Base-by-base conservation (phyloP, 2,888 invertebrate genomes). In the Heliconius erato region DNA sequence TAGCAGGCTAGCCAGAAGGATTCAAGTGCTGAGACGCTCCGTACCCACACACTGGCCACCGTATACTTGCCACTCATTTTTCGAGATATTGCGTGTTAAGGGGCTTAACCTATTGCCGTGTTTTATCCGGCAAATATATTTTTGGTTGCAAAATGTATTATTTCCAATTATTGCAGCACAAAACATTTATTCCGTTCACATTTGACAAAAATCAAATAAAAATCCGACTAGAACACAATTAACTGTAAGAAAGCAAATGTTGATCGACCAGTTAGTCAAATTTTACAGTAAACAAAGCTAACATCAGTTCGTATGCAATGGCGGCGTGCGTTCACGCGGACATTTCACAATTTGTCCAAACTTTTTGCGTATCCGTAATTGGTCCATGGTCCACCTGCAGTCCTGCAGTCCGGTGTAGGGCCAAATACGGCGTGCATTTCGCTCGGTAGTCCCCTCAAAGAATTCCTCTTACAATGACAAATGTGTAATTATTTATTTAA, bases 401-500 rank as follows among this genome's bases (percentile, higher is more conserved):
- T 89, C 90, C n/a, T 63, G 63, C 63, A n/a, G 63, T 59, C 63
- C 90, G 88, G 89, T 91, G 89, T 88, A 86, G 87, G 90, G 84
- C 95, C 95, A 91, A 94, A 95, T 94, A 95, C 89, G 95, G 95
- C 89, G 89, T 44, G 90, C 92, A 86, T 92, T 71, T 79, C 16
- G 83, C 80, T 74, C 69, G 78, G 74, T 74, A 79, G 91, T 94
- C 92, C 72, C 68, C n/a, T 79, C 74, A 63, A 69, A 80, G 76
- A 91, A 94, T 95, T 95, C 94, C 95, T 95, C 94, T 92, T 91
- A 90, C 89, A 93, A 94, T 95, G 95, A 96, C 95, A 96, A 96
- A 96, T 96, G 95, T 95, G 95, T 95, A 95, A 96, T 95, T 95
- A 96, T 95, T 95, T 95, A 95, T 95, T 95, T 95, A 95, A 95